Evolutionary conservation across 2,113 vertebrate genomes (phyloP).

Genomic region (Alethe diademata): DNA sequence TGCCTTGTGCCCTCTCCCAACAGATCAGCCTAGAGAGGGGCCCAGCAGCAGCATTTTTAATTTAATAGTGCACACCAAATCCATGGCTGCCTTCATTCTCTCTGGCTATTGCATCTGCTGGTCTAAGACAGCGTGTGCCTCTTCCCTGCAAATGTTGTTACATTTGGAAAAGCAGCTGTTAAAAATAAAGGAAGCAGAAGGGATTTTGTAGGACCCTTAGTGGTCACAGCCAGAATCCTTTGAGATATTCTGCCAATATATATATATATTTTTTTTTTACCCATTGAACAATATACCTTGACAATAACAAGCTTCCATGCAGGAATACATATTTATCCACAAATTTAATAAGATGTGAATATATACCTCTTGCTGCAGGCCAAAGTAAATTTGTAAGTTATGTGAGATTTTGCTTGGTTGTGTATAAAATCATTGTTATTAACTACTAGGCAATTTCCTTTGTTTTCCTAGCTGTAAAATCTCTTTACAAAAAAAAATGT

Average conservation of each 20-base stretch:
- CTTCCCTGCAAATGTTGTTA: neutral
- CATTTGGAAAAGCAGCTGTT: neutral
- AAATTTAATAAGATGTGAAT: neutral
- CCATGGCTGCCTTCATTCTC: neutral
- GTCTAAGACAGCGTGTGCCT: neutral
- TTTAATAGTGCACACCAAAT: too few species aligned
- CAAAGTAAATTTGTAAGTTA: neutral
- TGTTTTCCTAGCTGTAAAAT: conserved; percentile 1
- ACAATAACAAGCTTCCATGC: neutral
- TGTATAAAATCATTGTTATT: neutral
- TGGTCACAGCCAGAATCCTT: neutral
- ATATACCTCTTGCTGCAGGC: neutral
- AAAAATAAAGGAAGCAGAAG: neutral
- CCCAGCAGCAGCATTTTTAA: neutral
- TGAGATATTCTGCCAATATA: neutral
- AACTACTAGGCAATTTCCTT: neutral
- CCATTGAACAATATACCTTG: neutral
- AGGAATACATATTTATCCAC: neutral
- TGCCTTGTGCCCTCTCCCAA: neutral
- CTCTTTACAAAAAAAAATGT: neutral
- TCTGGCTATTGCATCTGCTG: neutral
- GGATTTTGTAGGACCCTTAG: neutral
- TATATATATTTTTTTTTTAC: too few species aligned
- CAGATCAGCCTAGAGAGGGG: neutral
- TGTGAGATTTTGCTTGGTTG: neutral